These are phyloP conservation scores for Oxygymnocypris stewartii DNA, from an alignment of 2,113 vertebrate genomes.

Conservation along the genomic window DNA sequence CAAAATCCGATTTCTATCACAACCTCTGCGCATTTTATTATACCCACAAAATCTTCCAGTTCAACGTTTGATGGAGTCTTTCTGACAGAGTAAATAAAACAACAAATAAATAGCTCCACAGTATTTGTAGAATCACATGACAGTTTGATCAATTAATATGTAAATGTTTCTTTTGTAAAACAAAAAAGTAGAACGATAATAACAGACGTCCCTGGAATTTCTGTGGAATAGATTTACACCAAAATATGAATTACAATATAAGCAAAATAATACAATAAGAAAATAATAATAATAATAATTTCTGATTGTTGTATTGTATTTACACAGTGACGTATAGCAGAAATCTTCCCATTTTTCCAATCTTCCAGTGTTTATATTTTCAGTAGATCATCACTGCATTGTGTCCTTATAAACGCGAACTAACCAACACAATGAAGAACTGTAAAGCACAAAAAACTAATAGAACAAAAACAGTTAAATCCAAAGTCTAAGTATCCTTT, in stretches of 20 bases:
- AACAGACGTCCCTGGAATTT: slow-evolving; percentile 89
- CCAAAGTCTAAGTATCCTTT: neutral
- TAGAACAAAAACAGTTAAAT: neutral
- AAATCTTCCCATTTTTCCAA: slow-evolving; percentile 14
- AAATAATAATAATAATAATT: slow-evolving; percentile 44
- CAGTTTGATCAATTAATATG: slow-evolving; percentile 86
- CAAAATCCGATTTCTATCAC: slow-evolving; percentile 92
- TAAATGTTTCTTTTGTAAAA: slow-evolving; percentile 77
- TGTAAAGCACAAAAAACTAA: slow-evolving; percentile 38
- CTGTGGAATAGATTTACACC: slow-evolving; percentile 83
- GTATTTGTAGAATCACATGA: slow-evolving; percentile 73
- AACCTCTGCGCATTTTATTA: slow-evolving; percentile 85
- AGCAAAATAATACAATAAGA: slow-evolving; percentile 41
- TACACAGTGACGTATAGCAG: slow-evolving; percentile 32
- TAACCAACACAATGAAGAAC: slow-evolving; percentile 12
- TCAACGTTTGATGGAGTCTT: slow-evolving; percentile 84
- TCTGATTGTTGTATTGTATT: slow-evolving; percentile 35
- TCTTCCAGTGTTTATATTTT: slow-evolving; percentile 36
- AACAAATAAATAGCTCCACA: slow-evolving; percentile 83
- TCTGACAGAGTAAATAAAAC: slow-evolving; percentile 63
- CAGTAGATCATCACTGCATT: slow-evolving; percentile 28
- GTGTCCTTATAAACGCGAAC: slow-evolving; percentile 46
- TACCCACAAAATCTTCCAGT: slow-evolving; percentile 92
- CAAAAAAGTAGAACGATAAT: slow-evolving; percentile 83
- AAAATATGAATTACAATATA: slow-evolving; percentile 68